Base-by-base conservation (phyloP, 1,140 invertebrate species). In the Rhyzopertha dominica region DNA sequence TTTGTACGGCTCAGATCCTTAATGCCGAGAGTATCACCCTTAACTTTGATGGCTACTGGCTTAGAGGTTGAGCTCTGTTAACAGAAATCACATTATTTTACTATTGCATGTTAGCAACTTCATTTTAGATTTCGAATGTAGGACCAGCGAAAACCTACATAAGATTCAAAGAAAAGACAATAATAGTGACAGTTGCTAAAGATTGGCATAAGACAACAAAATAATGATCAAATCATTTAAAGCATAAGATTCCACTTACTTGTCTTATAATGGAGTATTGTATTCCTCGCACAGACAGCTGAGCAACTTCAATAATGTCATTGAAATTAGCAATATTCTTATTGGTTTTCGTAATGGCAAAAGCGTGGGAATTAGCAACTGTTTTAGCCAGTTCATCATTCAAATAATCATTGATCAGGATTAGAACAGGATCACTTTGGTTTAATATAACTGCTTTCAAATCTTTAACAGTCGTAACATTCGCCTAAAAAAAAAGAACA, bases 1-100 rank as follows among this genome's bases (percentile, higher is more conserved):
- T 55, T 52, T 1, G 43, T 46, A 18, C 56, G 52, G 7, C 48
- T 39, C 3, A 67, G 41, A 34, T 65, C 61, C 54, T 60, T 61
- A 5, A 51, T 39, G 17, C 53, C 60, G 9, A 67, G 38, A 7
- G 53, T 56, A n/a, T 62, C 57, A 1, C 46, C 52, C 50, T 64
- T 61, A 1, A 64, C 49, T 9, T 40, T 12, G 14, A 66, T 43
- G 10, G 59, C 24, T 13, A 34, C 46, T 25, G 51, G 31, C 12
- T 51, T 17, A n/a, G n/a, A n/a, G n/a, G n/a, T n/a, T n/a, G n/a
- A n/a, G n/a, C n/a, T n/a, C n/a, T n/a, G n/a, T n/a, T n/a, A n/a
- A n/a, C n/a, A n/a, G n/a, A n/a, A n/a, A n/a, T n/a, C n/a, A n/a
- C n/a, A n/a, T n/a, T n/a, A n/a, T n/a, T n/a, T n/a, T n/a, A n/a